Conservation (phyloP, 37 sponge, comb jelly and placozoan genomes). For the Cliona cf. orientalis region DNA sequence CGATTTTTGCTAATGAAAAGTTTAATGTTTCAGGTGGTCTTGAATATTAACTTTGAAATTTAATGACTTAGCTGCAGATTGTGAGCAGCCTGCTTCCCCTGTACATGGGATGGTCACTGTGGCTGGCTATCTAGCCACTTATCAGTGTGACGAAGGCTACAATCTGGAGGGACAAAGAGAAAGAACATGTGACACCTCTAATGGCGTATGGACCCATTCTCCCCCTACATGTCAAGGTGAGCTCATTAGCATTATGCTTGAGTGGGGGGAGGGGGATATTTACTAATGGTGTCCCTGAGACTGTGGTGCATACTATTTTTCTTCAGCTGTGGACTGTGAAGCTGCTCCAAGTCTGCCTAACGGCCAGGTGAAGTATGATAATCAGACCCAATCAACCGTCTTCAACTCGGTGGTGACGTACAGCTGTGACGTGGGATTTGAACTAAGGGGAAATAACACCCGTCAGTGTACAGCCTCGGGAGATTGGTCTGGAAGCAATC, state of each 20-base stretch:
- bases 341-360: background rate
- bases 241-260: background rate
- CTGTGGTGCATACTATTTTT: background rate
- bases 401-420: background rate
- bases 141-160: constrained; percentile 3
- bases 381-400: too few species aligned
- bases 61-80: too few species aligned
- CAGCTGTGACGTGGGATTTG: background rate
- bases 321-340: constrained; percentile 16
- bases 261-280: too few species aligned
- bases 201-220: background rate
- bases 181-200: background rate
- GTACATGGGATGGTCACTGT: too few species aligned
- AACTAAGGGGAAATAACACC: background rate
- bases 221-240: constrained; percentile 1
- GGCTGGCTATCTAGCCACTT: background rate
- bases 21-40: too few species aligned
- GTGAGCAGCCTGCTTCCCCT: too few species aligned
- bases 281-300: too few species aligned
- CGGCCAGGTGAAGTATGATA: background rate
- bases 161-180: background rate
- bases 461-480: background rate
- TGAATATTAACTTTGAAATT: too few species aligned
- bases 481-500: constrained; percentile 12
- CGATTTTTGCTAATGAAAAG: too few species aligned